Evolutionary conservation across 2,113 vertebrate genomes (phyloP).

Genomic region (Nothoprocta perdicaria): DNA sequence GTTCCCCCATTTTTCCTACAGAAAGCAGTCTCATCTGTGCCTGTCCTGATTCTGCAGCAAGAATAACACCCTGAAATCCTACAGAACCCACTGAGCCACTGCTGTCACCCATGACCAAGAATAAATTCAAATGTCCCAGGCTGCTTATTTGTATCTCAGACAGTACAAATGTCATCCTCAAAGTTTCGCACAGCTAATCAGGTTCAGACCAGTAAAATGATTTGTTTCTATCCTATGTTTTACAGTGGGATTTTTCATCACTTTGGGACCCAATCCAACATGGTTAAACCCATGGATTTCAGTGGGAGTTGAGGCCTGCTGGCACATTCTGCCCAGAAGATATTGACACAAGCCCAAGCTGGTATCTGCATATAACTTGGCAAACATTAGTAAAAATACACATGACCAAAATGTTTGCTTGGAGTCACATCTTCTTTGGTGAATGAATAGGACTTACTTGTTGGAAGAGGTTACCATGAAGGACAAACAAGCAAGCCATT

Average conservation of each 20-base stretch:
- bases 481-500: background rate
- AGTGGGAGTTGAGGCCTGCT: background rate
- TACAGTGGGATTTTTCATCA: background rate
- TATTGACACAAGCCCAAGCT: background rate
- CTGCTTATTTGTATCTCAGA: background rate
- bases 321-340: background rate
- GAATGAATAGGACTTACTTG: background rate
- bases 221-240: background rate
- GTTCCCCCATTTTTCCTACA: background rate
- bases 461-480: background rate
- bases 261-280: background rate
- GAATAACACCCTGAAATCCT: background rate
- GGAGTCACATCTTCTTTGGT: background rate
- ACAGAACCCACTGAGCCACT: fast-evolving
- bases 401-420: background rate
- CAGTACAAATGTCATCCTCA: background rate
- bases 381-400: slow-evolving; percentile 1
- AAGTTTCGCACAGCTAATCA: background rate
- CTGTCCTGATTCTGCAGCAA: background rate
- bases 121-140: background rate
- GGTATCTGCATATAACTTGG: background rate
- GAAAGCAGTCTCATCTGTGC: background rate
- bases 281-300: background rate
- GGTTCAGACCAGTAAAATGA: background rate
- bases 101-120: background rate